A percentile compares a stretch with the other conserved stretches of the same genome.
Conservation (phyloP, 2,797 vertebrate species). For the Chromis chromis region DNA sequence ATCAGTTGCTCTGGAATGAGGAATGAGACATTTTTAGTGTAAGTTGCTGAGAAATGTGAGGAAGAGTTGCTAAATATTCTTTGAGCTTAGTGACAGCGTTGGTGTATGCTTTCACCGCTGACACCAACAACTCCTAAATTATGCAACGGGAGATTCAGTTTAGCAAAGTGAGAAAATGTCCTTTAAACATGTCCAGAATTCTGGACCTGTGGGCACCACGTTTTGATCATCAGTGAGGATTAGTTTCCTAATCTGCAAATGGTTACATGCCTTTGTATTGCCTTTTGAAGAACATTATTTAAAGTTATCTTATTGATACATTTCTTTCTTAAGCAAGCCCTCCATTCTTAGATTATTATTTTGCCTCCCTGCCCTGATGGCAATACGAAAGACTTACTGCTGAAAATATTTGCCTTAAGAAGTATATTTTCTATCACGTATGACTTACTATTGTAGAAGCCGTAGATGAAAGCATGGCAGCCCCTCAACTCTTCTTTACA, state of each 20-base stretch:
- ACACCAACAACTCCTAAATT: constrained; percentile 62
- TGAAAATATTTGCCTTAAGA: constrained; percentile 77
- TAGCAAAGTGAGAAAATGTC: constrained; percentile 34
- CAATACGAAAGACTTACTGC: constrained; percentile 62
- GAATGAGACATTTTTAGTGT: constrained; percentile 18
- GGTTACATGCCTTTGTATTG: constrained; percentile 63
- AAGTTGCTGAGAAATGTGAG: constrained; percentile 10
- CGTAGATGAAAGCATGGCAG: constrained; percentile 66
- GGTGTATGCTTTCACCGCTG: constrained; percentile 30
- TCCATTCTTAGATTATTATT: constrained; percentile 36
- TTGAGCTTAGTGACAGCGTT: background rate
- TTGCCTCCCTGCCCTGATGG: constrained; percentile 57
- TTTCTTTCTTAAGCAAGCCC: constrained; percentile 46
- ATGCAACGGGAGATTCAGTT: constrained; percentile 63
- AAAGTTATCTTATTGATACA: constrained; percentile 38
- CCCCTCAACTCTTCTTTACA: constrained; percentile 47
- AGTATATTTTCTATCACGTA: constrained; percentile 69
- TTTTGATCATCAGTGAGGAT: constrained; percentile 28
- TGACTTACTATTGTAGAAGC: constrained; percentile 48
- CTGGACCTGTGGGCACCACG: constrained; percentile 16
- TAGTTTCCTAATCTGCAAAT: constrained; percentile 31
- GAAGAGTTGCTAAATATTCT: constrained; percentile 21
- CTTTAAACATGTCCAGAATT: constrained; percentile 17
- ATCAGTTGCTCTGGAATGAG: constrained; percentile 29
- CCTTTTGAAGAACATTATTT: constrained; percentile 81